A percentile compares a stretch with the other conserved stretches of the same genome.
phyloP scores from a whole-genome alignment of 1,140 invertebrate genomes.

The Asbolus verrucosus region DNA sequence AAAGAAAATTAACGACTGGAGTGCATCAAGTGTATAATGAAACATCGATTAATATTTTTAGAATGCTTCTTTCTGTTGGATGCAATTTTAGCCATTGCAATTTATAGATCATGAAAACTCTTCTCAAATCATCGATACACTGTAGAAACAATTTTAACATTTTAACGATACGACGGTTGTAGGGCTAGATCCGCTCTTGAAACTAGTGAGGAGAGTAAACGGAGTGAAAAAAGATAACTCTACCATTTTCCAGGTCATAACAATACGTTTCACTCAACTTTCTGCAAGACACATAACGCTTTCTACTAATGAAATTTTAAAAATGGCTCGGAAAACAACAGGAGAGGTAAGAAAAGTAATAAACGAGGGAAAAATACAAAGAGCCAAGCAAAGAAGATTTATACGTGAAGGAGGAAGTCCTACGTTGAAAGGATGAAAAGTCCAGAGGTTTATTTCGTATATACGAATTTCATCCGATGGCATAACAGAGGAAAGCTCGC shows the following conservation, averaged over 20 bases:
- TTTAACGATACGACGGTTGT: no score
- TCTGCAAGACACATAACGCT: constrained; percentile 35
- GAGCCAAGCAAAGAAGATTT: background rate
- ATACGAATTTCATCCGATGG: background rate
- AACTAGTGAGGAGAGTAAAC: no score
- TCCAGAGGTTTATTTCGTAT: background rate
- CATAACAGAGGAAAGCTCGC: background rate
- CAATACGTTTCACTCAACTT: constrained; percentile 36
- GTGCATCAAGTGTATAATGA: no score
- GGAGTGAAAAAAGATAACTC: background rate
- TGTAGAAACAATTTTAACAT: no score
- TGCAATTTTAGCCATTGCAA: no score
- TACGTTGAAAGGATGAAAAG: background rate
- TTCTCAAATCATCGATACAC: no score
- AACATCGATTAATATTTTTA: no score
- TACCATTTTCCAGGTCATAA: constrained; percentile 32
- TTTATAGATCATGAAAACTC: no score
- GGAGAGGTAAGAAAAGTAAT: background rate
- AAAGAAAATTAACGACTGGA: no score
- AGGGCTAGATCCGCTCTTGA: no score
- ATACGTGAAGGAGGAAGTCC: background rate
- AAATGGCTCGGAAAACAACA: constrained; percentile 26
- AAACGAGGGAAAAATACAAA: no score
- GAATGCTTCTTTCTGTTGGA: no score
- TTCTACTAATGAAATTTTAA: constrained; percentile 37